A percentile compares a stretch with the other conserved stretches of the same genome.
Conservation (phyloP, 2,797 vertebrate species). For the Bryconaethiops microstoma region DNA sequence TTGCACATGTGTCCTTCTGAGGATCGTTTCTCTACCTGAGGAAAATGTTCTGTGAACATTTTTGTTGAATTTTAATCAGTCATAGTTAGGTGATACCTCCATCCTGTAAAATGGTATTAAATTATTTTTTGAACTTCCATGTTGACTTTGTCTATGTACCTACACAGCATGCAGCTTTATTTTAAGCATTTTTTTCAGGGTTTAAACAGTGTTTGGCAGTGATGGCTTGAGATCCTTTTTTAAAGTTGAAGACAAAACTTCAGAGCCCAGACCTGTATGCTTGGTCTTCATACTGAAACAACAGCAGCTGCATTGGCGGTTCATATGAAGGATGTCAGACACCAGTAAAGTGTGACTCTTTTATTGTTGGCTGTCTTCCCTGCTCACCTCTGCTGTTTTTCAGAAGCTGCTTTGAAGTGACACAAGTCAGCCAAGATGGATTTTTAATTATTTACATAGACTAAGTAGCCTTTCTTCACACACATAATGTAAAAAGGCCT, state of each 20-base stretch:
- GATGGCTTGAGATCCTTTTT: neutral
- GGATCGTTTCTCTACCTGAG: too few species aligned
- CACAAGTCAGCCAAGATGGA: conserved; percentile 43
- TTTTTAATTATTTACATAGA: too few species aligned
- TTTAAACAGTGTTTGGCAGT: neutral
- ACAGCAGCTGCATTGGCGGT: conserved; percentile 31
- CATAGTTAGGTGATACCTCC: too few species aligned
- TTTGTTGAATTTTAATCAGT: too few species aligned
- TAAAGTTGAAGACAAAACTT: neutral
- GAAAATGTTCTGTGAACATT: too few species aligned
- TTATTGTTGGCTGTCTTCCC: conserved; percentile 56
- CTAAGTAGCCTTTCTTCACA: too few species aligned
- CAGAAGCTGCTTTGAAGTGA: conserved; percentile 49
- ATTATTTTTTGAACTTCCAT: too few species aligned
- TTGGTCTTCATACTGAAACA: conserved; percentile 26
- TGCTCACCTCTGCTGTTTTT: conserved; percentile 53
- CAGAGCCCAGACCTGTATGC: neutral
- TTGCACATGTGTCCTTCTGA: too few species aligned
- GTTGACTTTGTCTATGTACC: too few species aligned
- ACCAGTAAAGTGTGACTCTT: conserved; percentile 59
- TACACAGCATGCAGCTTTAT: neutral
- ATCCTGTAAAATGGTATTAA: too few species aligned
- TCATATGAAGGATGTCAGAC: conserved; percentile 43
- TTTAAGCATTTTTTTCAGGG: neutral
- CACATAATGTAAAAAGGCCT: too few species aligned